Percentiles rank a stretch among this genome's conserved stretches.
Evolutionary conservation across 2,888 invertebrate species (phyloP).

Genomic region (Melanophora roralis): DNA sequence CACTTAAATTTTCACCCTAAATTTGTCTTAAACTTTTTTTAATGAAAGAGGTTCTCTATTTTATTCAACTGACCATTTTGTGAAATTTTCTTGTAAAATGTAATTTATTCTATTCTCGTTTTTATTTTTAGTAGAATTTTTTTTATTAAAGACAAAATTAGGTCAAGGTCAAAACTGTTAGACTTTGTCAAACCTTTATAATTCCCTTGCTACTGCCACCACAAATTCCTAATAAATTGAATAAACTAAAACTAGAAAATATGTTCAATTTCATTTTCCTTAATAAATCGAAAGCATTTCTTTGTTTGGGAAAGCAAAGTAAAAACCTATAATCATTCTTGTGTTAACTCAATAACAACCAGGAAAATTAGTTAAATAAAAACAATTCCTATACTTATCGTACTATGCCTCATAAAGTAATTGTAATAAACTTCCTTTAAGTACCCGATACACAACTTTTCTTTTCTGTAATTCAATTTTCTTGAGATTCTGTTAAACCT

Average conservation of each 20-base stretch:
- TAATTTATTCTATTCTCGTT: no score
- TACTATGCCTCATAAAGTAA: constrained; percentile 11
- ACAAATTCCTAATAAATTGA: not conserved
- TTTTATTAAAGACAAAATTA: not conserved
- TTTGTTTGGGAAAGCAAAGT: no score
- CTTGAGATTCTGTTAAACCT: not conserved
- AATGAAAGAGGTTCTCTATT: no score
- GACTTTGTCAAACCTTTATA: not conserved
- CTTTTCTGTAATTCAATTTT: constrained; percentile 25
- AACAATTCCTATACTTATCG: not conserved
- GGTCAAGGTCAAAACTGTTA: constrained; percentile 16
- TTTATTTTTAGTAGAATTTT: no score
- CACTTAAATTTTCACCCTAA: no score
- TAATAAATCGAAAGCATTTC: not conserved
- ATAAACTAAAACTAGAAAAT: not conserved
- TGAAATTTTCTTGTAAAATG: no score
- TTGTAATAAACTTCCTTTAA: not conserved
- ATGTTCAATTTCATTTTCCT: not conserved
- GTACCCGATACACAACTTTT: not conserved
- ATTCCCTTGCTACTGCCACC: not conserved
- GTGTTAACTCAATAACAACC: not conserved
- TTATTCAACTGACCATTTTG: no score
- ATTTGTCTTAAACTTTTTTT: no score
- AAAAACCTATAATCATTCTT: not conserved
- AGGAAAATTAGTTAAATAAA: not conserved